Evolutionary conservation across 2,797 vertebrate species (phyloP), one percentile per base, ranked within the genome.

Genomic region (Rhinogobio ventralis): DNA sequence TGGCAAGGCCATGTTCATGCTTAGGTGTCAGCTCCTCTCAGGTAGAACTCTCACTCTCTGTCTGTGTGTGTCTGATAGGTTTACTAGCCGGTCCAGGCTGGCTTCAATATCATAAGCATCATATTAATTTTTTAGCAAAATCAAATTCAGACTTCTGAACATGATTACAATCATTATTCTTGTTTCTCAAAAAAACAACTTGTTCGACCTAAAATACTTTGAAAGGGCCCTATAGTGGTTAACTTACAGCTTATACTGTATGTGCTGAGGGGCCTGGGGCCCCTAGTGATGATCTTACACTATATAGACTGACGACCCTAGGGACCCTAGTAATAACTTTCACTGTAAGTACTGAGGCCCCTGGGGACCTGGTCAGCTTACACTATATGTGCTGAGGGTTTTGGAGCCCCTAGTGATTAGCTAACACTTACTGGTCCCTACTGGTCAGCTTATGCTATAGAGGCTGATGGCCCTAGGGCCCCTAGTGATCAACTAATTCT

Each of bases 1-100:
- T 83, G 71, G 45, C 53, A 51, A 66, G 55, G 46, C 69, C 36
- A 72, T 67, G 81, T 74, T 84, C 87, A 80, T 23, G 39, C n/a
- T 53, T 66, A 76, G 45, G 53, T 20, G 55, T 49, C 57, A 20
- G 49, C 53, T 82, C 42, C 45, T 79, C 46, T 72, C 71, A 74
- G 62, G 42, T 83, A n/a, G 23, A 75, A 28, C 28, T 20, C 19
- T 67, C 62, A 28, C 75, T 39, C 10, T 57, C 53, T 7, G 4
- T 28, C 74, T 46, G 55, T 45, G 33, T 57, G 75, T 62, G 75
- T 62, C 57, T 60, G 4, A 42, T 25, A 76, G 73, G 23, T 77
- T 76, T 76, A 76, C 33, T 60, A 17, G 23, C 51, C 33, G 17
- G 33, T 42, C 74, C 36, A 28, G 23, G 2, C 36, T 60, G 55